These are phyloP conservation scores for Pteria penguin DNA, from an alignment of 2,888 invertebrate genomes.

Conservation along the genomic window DNA sequence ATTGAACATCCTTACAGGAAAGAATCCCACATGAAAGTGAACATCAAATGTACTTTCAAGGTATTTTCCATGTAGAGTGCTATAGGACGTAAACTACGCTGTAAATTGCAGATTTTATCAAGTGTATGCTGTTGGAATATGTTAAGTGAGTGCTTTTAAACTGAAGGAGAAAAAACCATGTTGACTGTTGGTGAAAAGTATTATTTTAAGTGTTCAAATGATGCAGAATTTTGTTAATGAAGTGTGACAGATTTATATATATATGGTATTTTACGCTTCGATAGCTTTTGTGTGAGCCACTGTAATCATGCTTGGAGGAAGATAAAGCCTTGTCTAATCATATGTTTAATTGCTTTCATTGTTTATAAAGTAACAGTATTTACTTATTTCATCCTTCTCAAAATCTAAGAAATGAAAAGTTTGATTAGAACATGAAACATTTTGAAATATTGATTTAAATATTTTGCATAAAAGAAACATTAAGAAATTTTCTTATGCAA, in stretches of 20 bases:
- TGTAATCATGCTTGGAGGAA: not conserved
- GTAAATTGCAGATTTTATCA: not conserved
- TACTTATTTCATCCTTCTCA: no score
- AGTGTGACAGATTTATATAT: not conserved
- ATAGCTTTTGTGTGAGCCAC: constrained; percentile 33
- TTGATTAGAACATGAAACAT: no score
- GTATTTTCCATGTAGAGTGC: constrained; percentile 18
- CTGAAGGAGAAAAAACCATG: not conserved
- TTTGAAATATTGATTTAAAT: no score
- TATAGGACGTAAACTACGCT: not conserved
- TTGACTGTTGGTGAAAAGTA: not conserved
- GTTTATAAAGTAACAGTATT: no score
- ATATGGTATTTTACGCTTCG: constrained; percentile 23
- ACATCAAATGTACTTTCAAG: constrained; percentile 26
- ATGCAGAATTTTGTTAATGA: not conserved
- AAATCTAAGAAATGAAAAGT: no score
- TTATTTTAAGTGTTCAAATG: not conserved
- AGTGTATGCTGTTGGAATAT: not conserved
- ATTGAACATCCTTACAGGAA: constrained; percentile 5
- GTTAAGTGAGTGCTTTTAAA: no score
- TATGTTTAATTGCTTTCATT: no score
- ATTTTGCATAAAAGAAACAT: no score
- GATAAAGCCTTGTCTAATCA: no score
- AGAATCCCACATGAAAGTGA: constrained; percentile 7
- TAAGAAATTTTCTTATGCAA: no score